Evolutionary conservation across 2,797 vertebrate genomes (phyloP), one percentile per base, ranked within the genome.

Genomic region (Nannoperca obscura): DNA sequence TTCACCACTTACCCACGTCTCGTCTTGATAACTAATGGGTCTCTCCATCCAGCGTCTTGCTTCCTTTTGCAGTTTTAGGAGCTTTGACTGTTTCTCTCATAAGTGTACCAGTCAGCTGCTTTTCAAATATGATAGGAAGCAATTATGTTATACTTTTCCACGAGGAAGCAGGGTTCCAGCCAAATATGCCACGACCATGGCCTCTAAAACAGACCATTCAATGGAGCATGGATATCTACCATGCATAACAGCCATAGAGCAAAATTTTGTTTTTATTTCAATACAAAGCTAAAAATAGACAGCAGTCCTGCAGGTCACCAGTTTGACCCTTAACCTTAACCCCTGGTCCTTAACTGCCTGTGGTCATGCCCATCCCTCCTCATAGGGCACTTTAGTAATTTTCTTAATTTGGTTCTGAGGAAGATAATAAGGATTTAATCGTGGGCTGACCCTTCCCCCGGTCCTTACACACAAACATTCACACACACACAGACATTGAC

Each of bases 381-480:
- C 81, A 76, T 62, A 68, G 80, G 68, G 69, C 88, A 91, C 71
- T 91, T 80, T 84, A 80, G 76, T 88, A 44, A 93, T 93, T 90
- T 90, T 83, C 84, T 74, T 91, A 90, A 92, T 94, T 93, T 91
- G 79, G 62, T 86, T 92, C 78, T 82, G 71, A 66, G 76, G 78
- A 73, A 87, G 85, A 86, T 94, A 89, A 93, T 92, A 85, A 89
- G 91, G 81, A 73, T 91, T 92, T 90, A 92, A 92, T 91, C 49
- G 63, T 63, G 50, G 40, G 27, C 59, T 81, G 80, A 84, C 77
- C 84, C 74, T 59, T 64, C 64, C 74, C 62, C 78, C 15, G 46
- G 40, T 63, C 65, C 30, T 44, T 47, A 66, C 55, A 71, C 61
- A 66, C 58, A 59, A 68, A 66, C 59, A 54, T 27, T 57, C 36